These are phyloP conservation scores for Alosa alosa DNA, from an alignment of 2,113 vertebrate genomes.

Conservation along the genomic window DNA sequence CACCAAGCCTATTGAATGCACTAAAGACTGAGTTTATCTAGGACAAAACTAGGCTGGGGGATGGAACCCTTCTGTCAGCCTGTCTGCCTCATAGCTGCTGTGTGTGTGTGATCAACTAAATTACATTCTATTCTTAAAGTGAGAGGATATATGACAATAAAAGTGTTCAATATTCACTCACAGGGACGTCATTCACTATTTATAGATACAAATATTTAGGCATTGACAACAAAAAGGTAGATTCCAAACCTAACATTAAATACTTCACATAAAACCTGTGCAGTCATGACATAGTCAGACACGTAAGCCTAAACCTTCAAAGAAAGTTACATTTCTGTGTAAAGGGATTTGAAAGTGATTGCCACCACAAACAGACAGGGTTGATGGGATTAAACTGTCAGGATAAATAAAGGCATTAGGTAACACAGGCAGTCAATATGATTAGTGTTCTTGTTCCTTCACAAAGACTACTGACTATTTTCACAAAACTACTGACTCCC, in stretches of 20 bases:
- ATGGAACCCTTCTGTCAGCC: background rate
- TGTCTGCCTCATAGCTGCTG: background rate
- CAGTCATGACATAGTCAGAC: background rate
- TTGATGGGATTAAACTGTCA: background rate
- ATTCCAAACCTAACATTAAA: background rate
- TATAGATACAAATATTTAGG: background rate
- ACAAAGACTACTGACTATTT: background rate
- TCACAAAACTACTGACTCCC: background rate
- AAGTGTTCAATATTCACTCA: background rate
- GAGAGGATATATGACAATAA: background rate
- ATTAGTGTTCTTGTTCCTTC: background rate
- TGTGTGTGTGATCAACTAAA: background rate
- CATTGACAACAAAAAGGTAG: background rate
- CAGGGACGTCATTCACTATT: background rate
- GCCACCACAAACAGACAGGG: background rate
- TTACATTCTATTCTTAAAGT: background rate
- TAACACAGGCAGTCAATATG: background rate
- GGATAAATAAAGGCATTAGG: background rate
- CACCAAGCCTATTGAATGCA: conserved; percentile 47
- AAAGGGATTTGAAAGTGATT: conserved; percentile 7
- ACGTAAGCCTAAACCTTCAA: background rate
- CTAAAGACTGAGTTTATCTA: background rate
- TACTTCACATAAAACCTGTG: background rate
- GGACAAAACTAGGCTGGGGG: conserved; percentile 17
- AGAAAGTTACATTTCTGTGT: background rate